These are phyloP conservation scores for Mormyrus hasselquistii DNA, from an alignment of 2,797 vertebrate species.

Conservation along the genomic window DNA sequence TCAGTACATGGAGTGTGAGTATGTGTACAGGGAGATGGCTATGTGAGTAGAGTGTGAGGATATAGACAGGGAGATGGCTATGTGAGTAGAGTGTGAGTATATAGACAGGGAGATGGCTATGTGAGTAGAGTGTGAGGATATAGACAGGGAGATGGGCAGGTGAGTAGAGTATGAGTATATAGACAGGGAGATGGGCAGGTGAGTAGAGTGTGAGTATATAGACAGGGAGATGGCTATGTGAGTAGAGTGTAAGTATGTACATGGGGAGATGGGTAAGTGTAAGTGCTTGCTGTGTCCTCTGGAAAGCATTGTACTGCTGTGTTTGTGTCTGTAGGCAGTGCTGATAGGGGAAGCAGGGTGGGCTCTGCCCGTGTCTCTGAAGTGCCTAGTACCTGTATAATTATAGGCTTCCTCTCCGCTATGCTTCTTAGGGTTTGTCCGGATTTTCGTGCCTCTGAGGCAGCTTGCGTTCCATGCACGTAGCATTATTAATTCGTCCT, in stretches of 20 bases:
- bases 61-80: neutral
- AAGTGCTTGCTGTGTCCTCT: conserved; percentile 56
- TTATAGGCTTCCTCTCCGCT: neutral
- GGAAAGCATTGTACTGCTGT: conserved; percentile 45
- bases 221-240: neutral
- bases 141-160: neutral
- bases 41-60: neutral
- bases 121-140: neutral
- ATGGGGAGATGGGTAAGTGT: conserved; percentile 35
- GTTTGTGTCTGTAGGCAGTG: neutral
- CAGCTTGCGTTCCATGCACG: neutral
- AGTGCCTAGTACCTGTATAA: conserved; percentile 6
- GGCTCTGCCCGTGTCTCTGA: neutral
- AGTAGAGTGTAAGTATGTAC: neutral
- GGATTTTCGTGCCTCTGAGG: neutral
- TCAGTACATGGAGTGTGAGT: neutral
- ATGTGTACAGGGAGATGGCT: neutral
- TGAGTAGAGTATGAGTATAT: neutral
- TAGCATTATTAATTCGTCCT: neutral
- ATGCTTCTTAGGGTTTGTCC: neutral
- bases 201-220: neutral
- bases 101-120: neutral
- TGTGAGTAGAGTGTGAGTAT: neutral
- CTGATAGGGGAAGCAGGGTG: neutral
- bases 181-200: neutral